Base-by-base conservation (phyloP, 2,888 invertebrate species). In the Nephrocerus scutellatus region DNA sequence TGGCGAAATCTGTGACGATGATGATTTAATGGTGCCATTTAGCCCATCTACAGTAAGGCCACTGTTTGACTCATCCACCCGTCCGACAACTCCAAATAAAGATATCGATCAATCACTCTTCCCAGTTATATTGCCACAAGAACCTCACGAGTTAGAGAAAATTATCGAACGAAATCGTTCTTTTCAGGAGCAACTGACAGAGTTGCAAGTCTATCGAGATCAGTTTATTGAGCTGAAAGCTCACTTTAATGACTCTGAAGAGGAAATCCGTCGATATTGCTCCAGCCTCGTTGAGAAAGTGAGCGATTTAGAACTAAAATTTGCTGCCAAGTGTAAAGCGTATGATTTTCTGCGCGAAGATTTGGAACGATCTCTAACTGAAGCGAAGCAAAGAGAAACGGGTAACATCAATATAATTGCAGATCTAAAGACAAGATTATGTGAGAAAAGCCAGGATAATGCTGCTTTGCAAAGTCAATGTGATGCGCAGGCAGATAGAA, bases 61-160 rank as follows among this genome's bases (percentile, higher is more conserved):
- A 15, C 26, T 19, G 1, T 42, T 63, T 9, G 54, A 64, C 35
- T 52, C 53, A 6, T 57, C 56, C 3, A 66, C 64, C 1, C 50
- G 66, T 4, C 66, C 64, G 2, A 58, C 62, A 4, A 60, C 63
- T 3, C 66, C 64, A 4, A 62, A 57, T 31, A 57, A 52, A 23
- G 42, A 36, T 3, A 31, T 46, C 2, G 54, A 52, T 21, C 53
- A 52, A 10, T 42, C 53, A 6, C 44, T 57, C 13, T 41, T 60
- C 23, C 63, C 63, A 3, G 46, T 59, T 1, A 59, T 62, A 41
- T 16, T 4, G 22, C 9, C 35, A n/a, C n/a, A 31, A 6, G 50
- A 47, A 24, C 44, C 50, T 38, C 39, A 41, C 28, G 44, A 40
- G 29, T 15, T 49, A 34, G 47, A 51, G 30, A 36, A 43, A 14